Base-by-base conservation (phyloP, 2,797 vertebrate species). In the Hypotaenidia okinawae region DNA sequence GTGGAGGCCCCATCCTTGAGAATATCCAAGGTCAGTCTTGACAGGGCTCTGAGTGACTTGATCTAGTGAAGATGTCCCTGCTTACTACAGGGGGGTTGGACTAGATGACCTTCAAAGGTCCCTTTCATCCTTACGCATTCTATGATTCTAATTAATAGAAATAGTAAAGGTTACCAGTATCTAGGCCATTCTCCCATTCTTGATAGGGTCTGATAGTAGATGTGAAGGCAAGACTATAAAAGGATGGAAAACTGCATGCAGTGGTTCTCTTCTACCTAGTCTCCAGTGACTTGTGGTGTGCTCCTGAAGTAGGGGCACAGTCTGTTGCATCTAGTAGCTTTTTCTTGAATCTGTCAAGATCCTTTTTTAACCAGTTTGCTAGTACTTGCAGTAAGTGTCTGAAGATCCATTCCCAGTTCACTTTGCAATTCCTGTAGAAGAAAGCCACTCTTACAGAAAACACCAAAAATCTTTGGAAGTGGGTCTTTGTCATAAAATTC, bases 221-320 rank as follows among this genome's bases (percentile, higher is more conserved):
- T 58, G 3, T 33, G 23, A 68, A 51, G 9, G 33, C 28, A 84
- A 70, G 28, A 58, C 28, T 52, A 27, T 24, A 47, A 74, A 66
- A 80, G 9, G 28, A 16, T 32, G 17, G 7, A 45, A 70, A 66
- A 32, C 22, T 39, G 15, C 8, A 10, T 13, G 6, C 33, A 51
- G 18, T 2, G 1, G 9, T 1, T 2, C 3, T 49, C 4, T 39
- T 8, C 28, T 11, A 33, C 8, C 24, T 11, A 39, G 13, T 35
- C 22, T 84, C 24, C 14, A 66, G 35, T 51, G 23, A 25, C 13
- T n/a, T 86, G 13, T 52, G 19, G 11, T 5, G 2, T 19, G 12
- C 2, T 43, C 7, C 24, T 49, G 37, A 45, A 35, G 28, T 5
- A 84, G 13, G 16, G 23, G 11, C 33, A 13, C 5, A 17, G 9